Conservation (phyloP, 1,140 invertebrate genomes). For the Drosophila funebris region DNA sequence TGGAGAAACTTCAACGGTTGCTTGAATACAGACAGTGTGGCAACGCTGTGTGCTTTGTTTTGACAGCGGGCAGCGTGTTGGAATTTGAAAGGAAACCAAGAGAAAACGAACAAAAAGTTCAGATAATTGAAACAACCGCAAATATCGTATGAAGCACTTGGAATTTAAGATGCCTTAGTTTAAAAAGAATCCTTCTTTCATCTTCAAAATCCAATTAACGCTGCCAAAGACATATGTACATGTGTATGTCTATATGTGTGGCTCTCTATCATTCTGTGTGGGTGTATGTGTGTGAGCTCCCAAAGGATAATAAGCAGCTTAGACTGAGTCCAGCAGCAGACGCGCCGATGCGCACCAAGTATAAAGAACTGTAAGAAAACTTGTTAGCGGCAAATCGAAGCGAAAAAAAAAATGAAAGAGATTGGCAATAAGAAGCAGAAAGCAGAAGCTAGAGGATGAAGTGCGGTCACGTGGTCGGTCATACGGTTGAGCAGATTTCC, state of each 20-base stretch:
- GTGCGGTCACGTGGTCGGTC: conserved; percentile 14
- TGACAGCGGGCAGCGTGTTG: no score
- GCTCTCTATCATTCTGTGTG: neutral
- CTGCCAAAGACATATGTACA: conserved; percentile 15
- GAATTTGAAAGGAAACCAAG: no score
- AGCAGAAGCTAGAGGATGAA: neutral
- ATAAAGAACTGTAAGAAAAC: conserved; percentile 60
- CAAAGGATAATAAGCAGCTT: conserved; percentile 77
- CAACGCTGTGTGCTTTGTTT: no score
- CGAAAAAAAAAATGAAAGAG: conserved; percentile 7
- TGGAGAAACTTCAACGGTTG: no score
- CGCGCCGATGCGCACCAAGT: conserved; percentile 31
- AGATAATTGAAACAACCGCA: neutral
- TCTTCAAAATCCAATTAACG: conserved; percentile 68
- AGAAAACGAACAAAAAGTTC: no score
- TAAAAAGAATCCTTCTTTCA: conserved; percentile 14
- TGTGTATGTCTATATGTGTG: neutral
- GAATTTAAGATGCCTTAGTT: conserved; percentile 33
- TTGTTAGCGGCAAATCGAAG: conserved; percentile 72
- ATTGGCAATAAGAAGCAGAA: conserved; percentile 10
- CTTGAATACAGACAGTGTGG: no score
- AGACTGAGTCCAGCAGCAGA: conserved; percentile 40
- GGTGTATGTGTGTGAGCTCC: conserved; percentile 16
- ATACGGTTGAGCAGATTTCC: conserved; percentile 61
- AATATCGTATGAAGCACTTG: neutral